Evolutionary conservation across 2,113 vertebrate genomes (phyloP), one percentile per base, ranked within the genome.

Genomic region (Tamias sibiricus): DNA sequence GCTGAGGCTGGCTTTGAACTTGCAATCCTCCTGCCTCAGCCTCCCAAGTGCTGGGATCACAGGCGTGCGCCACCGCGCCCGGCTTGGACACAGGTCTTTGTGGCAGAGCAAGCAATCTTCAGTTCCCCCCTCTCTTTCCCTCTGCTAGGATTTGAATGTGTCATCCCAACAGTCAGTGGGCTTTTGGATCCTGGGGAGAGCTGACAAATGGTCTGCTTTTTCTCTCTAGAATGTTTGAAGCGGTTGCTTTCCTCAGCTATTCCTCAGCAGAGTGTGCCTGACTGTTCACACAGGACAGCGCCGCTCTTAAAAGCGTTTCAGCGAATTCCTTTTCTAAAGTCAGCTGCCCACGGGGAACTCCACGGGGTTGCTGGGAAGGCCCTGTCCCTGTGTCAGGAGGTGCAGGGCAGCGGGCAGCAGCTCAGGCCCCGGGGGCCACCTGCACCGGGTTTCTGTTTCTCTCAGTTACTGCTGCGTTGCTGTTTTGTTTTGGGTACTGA

Each of bases 391-490:
- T 59, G 59, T 20, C 64, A 26, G 64, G 84, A 49, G 71, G 30
- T 20, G 0, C 6, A 7, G 57, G 28, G 28, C 40, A 19, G 44
- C 28, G n/a, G 24, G 11, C 3, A 2, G 19, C 24, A 35, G 57
- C 81, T 35, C 32, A 72, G 8, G 12, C 0, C 0, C 12, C 12
- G 44, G 0, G 0, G 1, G 16, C 3, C 12, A 3, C 4, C 12
- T 16, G 8, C 40, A 1, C 14, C 6, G 0, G 14, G 68, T 47
- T 77, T 42, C n/a, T n/a, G n/a, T n/a, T n/a, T n/a, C n/a, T n/a
- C n/a, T n/a, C n/a, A n/a, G n/a, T n/a, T n/a, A 1, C 24, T 13
- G 0, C 17, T 22, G 54, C 19, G 4, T 57, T 57, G 54, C 54
- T 57, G 54, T 20, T 57, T 57, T 7, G 8, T 7, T 57, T 57